Percentiles rank a stretch among this genome's conserved stretches.
Conservation (phyloP, 2,113 vertebrate genomes). For the Pitta sordida region DNA sequence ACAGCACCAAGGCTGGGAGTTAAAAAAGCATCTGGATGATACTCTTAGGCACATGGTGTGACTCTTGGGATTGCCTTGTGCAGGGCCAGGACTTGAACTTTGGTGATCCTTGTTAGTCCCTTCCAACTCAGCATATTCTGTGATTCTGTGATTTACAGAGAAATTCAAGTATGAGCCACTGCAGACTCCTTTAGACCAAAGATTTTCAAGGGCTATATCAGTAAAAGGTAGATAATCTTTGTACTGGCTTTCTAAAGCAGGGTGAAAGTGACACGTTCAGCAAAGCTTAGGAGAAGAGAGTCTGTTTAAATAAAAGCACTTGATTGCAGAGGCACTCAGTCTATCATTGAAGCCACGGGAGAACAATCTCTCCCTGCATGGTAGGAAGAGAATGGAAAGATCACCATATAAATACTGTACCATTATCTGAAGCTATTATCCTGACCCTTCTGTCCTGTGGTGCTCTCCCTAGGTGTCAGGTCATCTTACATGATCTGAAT, state of each 20-base stretch:
- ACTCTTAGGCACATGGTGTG: neutral
- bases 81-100: neutral
- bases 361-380: neutral
- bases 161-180: neutral
- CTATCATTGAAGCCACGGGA: neutral
- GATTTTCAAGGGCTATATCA: neutral
- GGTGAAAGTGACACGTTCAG: neutral
- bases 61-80: neutral
- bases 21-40: neutral
- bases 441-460: neutral
- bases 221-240: neutral
- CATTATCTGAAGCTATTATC: neutral
- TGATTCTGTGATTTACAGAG: neutral
- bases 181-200: neutral
- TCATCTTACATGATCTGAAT: neutral
- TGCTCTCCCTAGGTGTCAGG: neutral
- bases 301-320: constrained; percentile 32
- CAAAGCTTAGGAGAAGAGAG: neutral
- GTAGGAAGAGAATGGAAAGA: constrained; percentile 4
- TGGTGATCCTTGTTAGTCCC: neutral
- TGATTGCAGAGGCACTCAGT: constrained; percentile 17
- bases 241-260: neutral
- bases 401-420: neutral
- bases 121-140: neutral
- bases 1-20: neutral